Conservation (phyloP, 1,140 invertebrate genomes). For the Lasaia peninsularis region DNA sequence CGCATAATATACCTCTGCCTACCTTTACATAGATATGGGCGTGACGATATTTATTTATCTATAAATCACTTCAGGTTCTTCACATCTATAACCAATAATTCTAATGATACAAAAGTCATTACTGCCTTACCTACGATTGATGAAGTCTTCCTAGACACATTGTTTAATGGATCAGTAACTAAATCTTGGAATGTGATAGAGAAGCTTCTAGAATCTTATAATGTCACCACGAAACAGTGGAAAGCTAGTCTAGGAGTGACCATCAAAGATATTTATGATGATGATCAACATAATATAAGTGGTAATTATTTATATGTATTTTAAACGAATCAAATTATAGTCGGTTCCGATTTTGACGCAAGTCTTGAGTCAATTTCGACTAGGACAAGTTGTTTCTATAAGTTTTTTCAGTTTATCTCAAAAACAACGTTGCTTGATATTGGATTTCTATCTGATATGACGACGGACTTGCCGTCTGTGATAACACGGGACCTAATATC, state of each 20-base stretch:
- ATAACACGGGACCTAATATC: too few species aligned
- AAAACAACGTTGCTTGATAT: too few species aligned
- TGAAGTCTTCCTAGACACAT: not conserved
- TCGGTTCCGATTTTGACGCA: too few species aligned
- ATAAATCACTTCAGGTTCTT: not conserved
- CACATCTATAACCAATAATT: not conserved
- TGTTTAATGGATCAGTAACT: not conserved
- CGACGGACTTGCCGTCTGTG: too few species aligned
- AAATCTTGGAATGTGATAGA: slow-evolving; percentile 1
- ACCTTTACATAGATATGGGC: too few species aligned
- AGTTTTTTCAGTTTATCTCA: too few species aligned
- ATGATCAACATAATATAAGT: not conserved
- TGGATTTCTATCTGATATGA: too few species aligned
- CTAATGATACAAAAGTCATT: not conserved
- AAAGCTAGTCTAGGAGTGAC: not conserved
- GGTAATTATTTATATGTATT: not conserved
- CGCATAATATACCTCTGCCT: too few species aligned
- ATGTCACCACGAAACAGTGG: not conserved
- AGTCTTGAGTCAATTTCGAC: too few species aligned
- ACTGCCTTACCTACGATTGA: not conserved
- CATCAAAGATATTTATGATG: not conserved
- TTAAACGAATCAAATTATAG: not conserved
- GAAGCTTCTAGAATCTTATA: not conserved
- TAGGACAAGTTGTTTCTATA: too few species aligned
- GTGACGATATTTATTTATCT: not conserved